Evolutionary conservation across 1,140 invertebrate genomes (phyloP).

Genomic region (Lethrus apterus): DNA sequence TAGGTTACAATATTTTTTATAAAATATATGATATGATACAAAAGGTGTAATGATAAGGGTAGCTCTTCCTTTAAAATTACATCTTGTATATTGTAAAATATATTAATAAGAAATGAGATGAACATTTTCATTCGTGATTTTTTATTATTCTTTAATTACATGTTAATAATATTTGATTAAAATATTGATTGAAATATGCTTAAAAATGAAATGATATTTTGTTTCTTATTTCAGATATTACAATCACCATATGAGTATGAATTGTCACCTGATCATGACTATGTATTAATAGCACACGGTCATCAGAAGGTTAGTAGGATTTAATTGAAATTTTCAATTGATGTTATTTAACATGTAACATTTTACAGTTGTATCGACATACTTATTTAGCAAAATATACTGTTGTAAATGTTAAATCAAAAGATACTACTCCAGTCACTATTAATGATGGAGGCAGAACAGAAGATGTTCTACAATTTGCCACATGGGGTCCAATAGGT

Average conservation of each 20-base stretch:
- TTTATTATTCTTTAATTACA: too few relatives aligned
- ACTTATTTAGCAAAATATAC: slow-evolving; percentile 31
- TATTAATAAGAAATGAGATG: too few relatives aligned
- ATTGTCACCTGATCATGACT: slow-evolving; percentile 47
- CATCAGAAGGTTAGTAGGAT: slow-evolving; percentile 44
- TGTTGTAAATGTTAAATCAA: slow-evolving; percentile 20
- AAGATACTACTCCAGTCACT: slow-evolving; percentile 10
- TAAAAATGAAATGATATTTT: too few relatives aligned
- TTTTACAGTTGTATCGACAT: slow-evolving; percentile 47
- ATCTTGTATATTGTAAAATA: too few relatives aligned
- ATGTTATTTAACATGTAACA: slow-evolving; percentile 23
- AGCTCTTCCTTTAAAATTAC: too few relatives aligned
- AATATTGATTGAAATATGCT: too few relatives aligned
- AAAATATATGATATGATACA: too few relatives aligned
- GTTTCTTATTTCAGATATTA: slow-evolving; percentile 35
- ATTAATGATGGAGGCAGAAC: slow-evolving; percentile 3
- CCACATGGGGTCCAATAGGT: slow-evolving; percentile 62
- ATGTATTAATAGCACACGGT: slow-evolving; percentile 43
- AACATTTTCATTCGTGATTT: too few relatives aligned
- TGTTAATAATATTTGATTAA: too few relatives aligned
- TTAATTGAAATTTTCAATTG: slow-evolving; percentile 27
- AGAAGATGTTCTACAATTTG: slow-evolving; percentile 40
- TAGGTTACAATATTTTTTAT: too few relatives aligned
- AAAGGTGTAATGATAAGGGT: too few relatives aligned
- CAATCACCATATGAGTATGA: slow-evolving; percentile 32